Evolutionary conservation across 1,140 invertebrate genomes (phyloP), one percentile per base, ranked within the genome.

Genomic region (Drosophila saltans): DNA sequence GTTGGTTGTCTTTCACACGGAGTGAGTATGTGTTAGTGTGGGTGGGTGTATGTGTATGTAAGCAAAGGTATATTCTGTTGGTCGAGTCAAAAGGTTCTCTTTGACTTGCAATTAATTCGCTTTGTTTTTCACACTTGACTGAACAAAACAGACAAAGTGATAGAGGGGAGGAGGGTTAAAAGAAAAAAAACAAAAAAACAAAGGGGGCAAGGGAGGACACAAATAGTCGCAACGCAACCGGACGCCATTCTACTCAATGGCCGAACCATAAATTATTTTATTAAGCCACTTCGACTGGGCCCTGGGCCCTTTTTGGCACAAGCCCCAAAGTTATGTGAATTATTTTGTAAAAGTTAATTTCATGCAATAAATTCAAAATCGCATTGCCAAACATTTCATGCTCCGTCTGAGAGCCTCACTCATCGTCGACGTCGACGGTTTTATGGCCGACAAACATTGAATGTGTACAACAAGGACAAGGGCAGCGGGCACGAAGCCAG

Each of bases 91-190:
- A 86, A 75, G 83, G 81, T 89, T 89, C 67, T 43, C 80, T 81
- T 89, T 89, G 84, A 89, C 89, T 81, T 86, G 89, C 86, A 91
- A 91, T 91, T 91, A 91, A 91, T 91, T 91, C 82, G 89, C 89
- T 91, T 91, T 91, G 89, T 91, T 91, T 69, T 75, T 71, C 85
- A 55, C 84, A 67, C 74, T 85, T 69, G 81, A 83, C 81, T 89
- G 79, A 64, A 60, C 68, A 67, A 21, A 33, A 57, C 48, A 52
- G 52, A 36, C n/a, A 28, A 24, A 26, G 45, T 21, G 5, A 9
- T 52, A 8, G 24, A 8, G 24, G 45, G 24, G 45, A 21, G 21
- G 21, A 11, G 45, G 21, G 24, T 24, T 41, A 48, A 48, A 48
- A 48, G 16, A 24, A 0, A 5, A 48, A 48, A 48, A 48, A 48